phyloP scores from a whole-genome alignment of 2,888 invertebrate genomes.

The Apamea anceps region DNA sequence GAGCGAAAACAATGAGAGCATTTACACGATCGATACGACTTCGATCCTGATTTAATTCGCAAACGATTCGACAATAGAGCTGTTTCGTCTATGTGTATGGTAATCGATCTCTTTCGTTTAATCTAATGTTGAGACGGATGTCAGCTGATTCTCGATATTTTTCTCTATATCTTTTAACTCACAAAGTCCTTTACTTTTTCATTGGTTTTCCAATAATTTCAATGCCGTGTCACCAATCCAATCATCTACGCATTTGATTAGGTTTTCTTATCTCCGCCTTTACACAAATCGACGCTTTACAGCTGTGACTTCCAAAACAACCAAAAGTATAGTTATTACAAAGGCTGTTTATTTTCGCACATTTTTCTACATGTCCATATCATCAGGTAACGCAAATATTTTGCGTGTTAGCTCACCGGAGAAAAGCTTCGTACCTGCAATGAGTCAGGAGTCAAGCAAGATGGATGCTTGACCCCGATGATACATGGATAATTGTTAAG shows the following conservation, averaged over 20 bases:
- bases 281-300: background rate
- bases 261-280: constrained; percentile 31
- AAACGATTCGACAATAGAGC: constrained; percentile 3
- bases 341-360: background rate
- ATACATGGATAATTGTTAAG: constrained; percentile 72
- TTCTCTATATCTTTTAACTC: background rate
- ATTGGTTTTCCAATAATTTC: constrained; percentile 18
- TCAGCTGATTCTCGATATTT: background rate
- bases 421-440: constrained; percentile 69
- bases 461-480: constrained; percentile 76
- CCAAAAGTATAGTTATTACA: background rate
- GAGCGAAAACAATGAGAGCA: constrained; percentile 45
- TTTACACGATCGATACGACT: constrained; percentile 30
- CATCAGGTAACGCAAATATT: constrained; percentile 53
- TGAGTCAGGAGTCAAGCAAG: constrained; percentile 76
- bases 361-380: constrained; percentile 16
- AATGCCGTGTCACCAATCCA: constrained; percentile 29
- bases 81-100: background rate
- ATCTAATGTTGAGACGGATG: background rate
- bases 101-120: background rate
- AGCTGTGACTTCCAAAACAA: background rate
- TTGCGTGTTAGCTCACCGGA: constrained; percentile 55
- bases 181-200: background rate
- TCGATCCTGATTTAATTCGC: constrained; percentile 25
- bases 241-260: constrained; percentile 42